Conservation (phyloP, 2,113 vertebrate species). For the Amblyopsis rosae region DNA sequence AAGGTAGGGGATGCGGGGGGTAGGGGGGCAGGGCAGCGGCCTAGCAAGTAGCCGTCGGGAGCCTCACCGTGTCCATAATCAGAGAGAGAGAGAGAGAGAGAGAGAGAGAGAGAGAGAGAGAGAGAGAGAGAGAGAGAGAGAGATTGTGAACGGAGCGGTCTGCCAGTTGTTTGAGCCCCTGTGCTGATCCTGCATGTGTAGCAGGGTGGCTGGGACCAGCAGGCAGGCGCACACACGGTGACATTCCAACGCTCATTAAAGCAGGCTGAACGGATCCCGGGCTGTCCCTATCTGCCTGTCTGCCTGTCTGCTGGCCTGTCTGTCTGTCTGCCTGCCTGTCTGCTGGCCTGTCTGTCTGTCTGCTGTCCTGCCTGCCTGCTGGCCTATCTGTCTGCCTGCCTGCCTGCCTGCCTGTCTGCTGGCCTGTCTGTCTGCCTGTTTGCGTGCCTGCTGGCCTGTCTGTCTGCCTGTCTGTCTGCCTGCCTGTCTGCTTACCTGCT, state of each 20-base stretch:
- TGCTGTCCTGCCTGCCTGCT: background rate
- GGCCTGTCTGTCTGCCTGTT: no score
- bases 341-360: background rate
- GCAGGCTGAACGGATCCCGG: slow-evolving; percentile 64
- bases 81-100: slow-evolving; percentile 29
- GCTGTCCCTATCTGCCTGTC: slow-evolving; percentile 50
- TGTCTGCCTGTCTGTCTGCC: no score
- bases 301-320: background rate
- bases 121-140: slow-evolving; percentile 14
- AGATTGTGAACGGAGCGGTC: slow-evolving; percentile 14
- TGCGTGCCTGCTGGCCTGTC: no score
- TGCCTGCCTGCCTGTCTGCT: no score
- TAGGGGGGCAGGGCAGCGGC: slow-evolving; percentile 2
- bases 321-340: slow-evolving; percentile 10
- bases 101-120: slow-evolving; percentile 1
- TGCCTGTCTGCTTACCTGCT: no score
- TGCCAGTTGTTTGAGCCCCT: slow-evolving; percentile 61
- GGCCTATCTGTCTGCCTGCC: no score
- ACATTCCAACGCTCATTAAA: slow-evolving; percentile 71
- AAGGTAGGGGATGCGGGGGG: slow-evolving; percentile 6
- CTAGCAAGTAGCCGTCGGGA: no score
- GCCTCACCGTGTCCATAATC: slow-evolving; percentile 44
- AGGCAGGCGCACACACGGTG: slow-evolving; percentile 39
- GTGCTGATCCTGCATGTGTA: slow-evolving; percentile 57
- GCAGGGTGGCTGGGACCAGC: slow-evolving; percentile 58